These are phyloP conservation scores for Calcarius ornatus DNA, from an alignment of 2,113 vertebrate genomes.

Conservation along the genomic window DNA sequence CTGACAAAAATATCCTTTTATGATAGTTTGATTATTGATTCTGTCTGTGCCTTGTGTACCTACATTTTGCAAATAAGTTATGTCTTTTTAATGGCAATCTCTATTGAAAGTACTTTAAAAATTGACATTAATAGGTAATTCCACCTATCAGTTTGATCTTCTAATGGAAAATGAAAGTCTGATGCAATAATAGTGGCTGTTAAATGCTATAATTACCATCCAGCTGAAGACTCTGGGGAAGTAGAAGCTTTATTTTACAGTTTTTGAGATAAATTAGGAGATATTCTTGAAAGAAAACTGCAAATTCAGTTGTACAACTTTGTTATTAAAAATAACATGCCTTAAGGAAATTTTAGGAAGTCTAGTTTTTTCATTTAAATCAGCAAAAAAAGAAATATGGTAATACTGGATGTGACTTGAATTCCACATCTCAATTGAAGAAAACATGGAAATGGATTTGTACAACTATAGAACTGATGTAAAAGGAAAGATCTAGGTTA, in stretches of 20 bases:
- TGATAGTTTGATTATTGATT: background rate
- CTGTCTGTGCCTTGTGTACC: background rate
- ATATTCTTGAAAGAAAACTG: background rate
- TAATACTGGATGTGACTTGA: background rate
- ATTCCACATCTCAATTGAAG: background rate
- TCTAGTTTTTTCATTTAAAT: background rate
- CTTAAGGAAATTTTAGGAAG: background rate
- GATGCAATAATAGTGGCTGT: background rate
- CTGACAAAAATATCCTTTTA: background rate
- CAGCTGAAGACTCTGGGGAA: background rate
- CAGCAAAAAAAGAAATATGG: background rate
- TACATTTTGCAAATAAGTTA: background rate
- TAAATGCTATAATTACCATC: background rate
- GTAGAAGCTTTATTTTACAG: background rate
- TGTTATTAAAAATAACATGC: background rate
- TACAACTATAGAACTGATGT: background rate
- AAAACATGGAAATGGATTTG: conserved; percentile 29
- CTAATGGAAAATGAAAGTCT: background rate
- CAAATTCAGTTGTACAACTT: background rate
- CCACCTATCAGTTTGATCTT: background rate
- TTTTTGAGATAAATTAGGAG: background rate
- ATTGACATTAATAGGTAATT: background rate
- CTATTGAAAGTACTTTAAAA: background rate
- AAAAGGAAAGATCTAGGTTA: background rate
- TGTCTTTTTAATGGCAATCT: background rate